Evolutionary conservation across 2,888 invertebrate genomes (phyloP).

Genomic region (Fragum whitleyi): DNA sequence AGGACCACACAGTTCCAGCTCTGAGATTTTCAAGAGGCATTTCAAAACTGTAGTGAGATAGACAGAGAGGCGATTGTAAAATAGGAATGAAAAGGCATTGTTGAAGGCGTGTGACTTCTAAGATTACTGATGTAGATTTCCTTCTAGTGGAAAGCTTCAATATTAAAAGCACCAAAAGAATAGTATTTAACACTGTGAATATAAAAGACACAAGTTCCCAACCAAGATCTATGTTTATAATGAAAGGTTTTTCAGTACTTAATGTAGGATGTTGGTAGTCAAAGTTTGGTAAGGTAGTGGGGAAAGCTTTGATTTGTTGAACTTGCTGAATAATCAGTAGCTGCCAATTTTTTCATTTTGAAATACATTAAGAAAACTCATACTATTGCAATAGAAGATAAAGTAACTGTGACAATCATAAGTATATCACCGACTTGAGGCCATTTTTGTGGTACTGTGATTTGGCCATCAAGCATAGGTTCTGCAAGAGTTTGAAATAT

Average conservation of each 20-base stretch:
- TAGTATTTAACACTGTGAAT: not conserved
- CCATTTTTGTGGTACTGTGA: not conserved
- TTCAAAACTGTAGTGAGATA: not conserved
- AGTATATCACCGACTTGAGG: not conserved
- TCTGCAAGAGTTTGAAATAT: slow-evolving; percentile 7
- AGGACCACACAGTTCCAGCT: not conserved
- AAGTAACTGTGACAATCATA: not conserved
- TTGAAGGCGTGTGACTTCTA: not conserved
- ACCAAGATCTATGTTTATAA: not conserved
- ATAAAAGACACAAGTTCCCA: not conserved
- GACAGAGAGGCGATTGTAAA: not conserved
- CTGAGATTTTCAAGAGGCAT: not conserved
- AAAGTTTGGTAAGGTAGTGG: not conserved
- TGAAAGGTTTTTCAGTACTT: not conserved
- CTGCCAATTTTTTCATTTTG: not conserved
- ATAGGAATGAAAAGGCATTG: not conserved
- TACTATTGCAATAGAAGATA: not conserved
- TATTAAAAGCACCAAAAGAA: not conserved
- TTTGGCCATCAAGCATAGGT: slow-evolving; percentile 13
- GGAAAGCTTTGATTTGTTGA: slow-evolving; percentile 7
- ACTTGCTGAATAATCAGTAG: slow-evolving; percentile 4
- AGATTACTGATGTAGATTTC: not conserved
- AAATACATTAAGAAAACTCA: not conserved
- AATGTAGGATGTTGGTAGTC: not conserved
- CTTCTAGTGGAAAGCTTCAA: not conserved